Conservation (phyloP, 2,888 invertebrate species). For the Drosophila pseudotalamancana region DNA sequence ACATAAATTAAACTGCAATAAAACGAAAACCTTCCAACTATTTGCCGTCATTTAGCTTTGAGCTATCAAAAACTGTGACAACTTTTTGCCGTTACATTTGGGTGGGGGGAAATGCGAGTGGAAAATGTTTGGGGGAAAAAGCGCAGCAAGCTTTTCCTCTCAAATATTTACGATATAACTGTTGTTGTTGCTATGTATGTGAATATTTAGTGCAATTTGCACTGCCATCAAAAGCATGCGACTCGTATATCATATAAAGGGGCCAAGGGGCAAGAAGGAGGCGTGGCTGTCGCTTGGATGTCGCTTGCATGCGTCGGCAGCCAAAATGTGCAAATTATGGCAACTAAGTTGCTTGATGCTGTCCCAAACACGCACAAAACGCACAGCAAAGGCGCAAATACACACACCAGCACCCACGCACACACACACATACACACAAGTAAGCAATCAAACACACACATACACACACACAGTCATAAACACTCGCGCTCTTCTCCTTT, state of each 20-base stretch:
- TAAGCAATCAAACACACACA: too few species aligned
- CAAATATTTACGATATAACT: conserved; percentile 58
- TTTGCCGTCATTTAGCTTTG: conserved; percentile 40
- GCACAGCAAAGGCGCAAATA: conserved; percentile 1
- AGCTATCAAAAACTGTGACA: background rate
- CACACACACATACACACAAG: conserved; percentile 7
- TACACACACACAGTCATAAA: background rate
- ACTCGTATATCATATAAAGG: conserved; percentile 44
- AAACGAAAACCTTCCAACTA: conserved; percentile 24
- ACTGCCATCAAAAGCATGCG: conserved; percentile 65
- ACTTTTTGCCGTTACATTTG: background rate
- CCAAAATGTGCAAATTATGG: conserved; percentile 75
- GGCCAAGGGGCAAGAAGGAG: background rate
- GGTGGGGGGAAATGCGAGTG: background rate
- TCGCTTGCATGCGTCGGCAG: conserved; percentile 59
- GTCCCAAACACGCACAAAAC: conserved; percentile 58
- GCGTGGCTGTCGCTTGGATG: conserved; percentile 30
- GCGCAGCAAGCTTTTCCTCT: background rate
- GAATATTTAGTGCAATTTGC: conserved; percentile 64
- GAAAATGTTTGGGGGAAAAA: conserved; percentile 10
- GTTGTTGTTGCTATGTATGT: conserved; percentile 20
- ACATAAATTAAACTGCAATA: conserved; percentile 39
- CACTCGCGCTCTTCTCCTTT: background rate
- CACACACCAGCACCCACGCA: conserved; percentile 1
- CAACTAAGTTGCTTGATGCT: conserved; percentile 73